Evolutionary conservation across 30 jellyfish, hydroid and myxozoan genomes (phyloP).

Genomic region (Hydractinia echinata): DNA sequence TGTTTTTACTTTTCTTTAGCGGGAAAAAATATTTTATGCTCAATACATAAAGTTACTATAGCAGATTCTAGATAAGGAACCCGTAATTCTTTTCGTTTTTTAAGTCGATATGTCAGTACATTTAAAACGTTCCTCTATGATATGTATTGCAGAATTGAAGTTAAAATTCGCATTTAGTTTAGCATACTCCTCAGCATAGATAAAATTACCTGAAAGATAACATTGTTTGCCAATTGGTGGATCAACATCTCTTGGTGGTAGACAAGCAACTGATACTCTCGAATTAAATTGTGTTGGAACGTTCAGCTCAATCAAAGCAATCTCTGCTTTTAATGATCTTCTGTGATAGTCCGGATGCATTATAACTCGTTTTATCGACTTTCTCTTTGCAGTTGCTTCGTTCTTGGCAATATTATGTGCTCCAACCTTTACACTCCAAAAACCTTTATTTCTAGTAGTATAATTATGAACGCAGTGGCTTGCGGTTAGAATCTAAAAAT

Average conservation of each 20-base stretch:
- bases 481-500: neutral
- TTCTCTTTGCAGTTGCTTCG: neutral
- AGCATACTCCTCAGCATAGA: neutral
- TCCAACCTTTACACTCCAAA: neutral
- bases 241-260: neutral
- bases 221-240: slow-evolving; percentile 5
- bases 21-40: too few species aligned
- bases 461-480: neutral
- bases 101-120: too few species aligned
- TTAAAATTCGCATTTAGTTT: too few species aligned
- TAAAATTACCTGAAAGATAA: slow-evolving; percentile 11
- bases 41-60: too few species aligned
- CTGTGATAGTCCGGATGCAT: neutral
- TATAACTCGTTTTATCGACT: neutral
- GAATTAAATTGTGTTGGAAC: neutral
- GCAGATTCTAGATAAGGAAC: too few species aligned
- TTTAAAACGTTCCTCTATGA: too few species aligned
- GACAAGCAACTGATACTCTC: neutral
- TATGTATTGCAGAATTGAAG: too few species aligned
- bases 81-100: too few species aligned
- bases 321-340: neutral
- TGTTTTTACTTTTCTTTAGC: too few species aligned
- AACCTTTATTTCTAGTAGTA: neutral
- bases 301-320: slow-evolving; percentile 1
- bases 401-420: neutral